Evolutionary conservation across 37 sponge, comb jelly and placozoan genomes (phyloP).

Genomic region (Theonella swinhoei): DNA sequence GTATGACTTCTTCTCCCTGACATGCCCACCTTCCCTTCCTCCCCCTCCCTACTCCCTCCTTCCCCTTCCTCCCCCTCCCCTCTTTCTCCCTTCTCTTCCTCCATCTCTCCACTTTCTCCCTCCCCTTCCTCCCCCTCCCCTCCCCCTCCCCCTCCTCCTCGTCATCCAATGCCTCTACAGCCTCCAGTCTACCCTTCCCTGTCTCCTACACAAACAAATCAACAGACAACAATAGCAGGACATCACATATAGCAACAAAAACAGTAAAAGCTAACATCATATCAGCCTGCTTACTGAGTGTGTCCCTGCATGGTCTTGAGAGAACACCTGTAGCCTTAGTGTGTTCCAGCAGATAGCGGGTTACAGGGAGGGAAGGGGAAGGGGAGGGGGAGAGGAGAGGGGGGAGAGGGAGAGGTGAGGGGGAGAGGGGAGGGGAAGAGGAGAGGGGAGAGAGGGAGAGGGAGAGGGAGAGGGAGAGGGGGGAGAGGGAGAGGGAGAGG

Average conservation of each 20-base stretch:
- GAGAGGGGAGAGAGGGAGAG: too few relatives aligned
- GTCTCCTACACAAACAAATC: background rate
- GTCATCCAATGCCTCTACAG: background rate
- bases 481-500: background rate
- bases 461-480: background rate
- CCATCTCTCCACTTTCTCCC: background rate
- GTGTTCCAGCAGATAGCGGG: background rate
- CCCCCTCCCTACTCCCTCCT: background rate
- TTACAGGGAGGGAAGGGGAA: background rate
- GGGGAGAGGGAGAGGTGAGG: background rate
- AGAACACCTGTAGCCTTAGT: background rate
- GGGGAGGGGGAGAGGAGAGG: background rate
- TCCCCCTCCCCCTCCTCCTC: background rate
- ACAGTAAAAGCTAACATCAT: background rate
- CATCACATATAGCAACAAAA: background rate
- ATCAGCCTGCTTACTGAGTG: too few relatives aligned
- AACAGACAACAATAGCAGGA: background rate
- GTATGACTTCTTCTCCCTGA: background rate
- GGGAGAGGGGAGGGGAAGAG: background rate
- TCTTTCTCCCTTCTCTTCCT: background rate
- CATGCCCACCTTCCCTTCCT: slow-evolving; percentile 11
- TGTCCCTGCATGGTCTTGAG: too few relatives aligned
- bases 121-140: background rate
- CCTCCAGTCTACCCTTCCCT: slow-evolving; percentile 13
- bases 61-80: slow-evolving; percentile 23